Evolutionary conservation across 2,888 invertebrate species (phyloP), one percentile per base, ranked within the genome.

Genomic region (Julus scandinavius): DNA sequence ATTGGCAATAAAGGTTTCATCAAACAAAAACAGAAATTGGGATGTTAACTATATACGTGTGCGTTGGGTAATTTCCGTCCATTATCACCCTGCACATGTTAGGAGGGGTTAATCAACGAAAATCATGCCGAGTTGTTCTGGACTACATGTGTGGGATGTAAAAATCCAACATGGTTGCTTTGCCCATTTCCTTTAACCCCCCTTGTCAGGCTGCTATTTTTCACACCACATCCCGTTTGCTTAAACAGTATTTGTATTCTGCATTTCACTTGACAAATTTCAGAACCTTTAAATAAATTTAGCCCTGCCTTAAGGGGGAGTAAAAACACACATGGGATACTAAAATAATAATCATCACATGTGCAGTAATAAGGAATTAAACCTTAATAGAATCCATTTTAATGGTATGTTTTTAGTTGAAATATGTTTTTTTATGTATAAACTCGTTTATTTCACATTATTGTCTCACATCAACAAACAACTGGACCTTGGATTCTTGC

Each of bases 111-210:
- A 9, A 63, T 63, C 20, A 63, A 15, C n/a, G 63, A 63, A 63
- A n/a, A 5, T 63, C 63, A 63, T 63, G 63, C 15, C 0, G n/a
- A 58, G 63, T 63, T 4, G 63, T 20, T 20, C 63, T 63, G 63
- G 63, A 20, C 63, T n/a, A 63, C 63, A 63, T 20, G 20, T 63
- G 63, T 20, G 63, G 15, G 13, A 6, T 63, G 5, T n/a, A 63
- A 63, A 63, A 63, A 63, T 63, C 15, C 20, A 63, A 63, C 63
- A 63, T 63, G 63, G 63, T 20, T 63, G 54, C 54, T 54, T 54
- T 54, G 17, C 15, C 9, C 54, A 54, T 17, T 54, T 54, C 54
- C 54, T 9, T 54, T 54, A 3, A 29, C 29, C 54, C 50, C 54
- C 54, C 54, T 54, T 13, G 54, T 17, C 17, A 15, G 54, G 15